phyloP scores from a whole-genome alignment of 2,797 vertebrate species.

The Heterohyrax brucei region DNA sequence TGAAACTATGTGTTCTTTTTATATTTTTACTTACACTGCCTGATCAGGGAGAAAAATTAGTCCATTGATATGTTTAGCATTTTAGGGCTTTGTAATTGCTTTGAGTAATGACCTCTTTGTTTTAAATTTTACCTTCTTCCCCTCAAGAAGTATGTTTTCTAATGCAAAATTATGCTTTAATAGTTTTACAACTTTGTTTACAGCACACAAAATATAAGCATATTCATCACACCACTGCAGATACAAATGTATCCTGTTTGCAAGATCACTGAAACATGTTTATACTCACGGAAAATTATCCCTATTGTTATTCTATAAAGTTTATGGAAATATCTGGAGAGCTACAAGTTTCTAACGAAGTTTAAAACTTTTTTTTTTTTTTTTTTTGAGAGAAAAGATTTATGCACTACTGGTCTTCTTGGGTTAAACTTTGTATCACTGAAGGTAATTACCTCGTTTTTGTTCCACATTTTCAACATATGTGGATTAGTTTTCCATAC shows the following conservation, averaged over 20 bases:
- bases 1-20: background rate
- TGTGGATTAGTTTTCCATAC: slow-evolving; percentile 53
- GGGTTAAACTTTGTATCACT: slow-evolving; percentile 74
- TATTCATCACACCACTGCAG: slow-evolving; percentile 45
- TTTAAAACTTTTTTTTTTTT: slow-evolving; percentile 69
- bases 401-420: slow-evolving; percentile 43
- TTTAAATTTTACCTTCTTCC: background rate
- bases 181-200: slow-evolving; percentile 43
- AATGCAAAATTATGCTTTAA: slow-evolving; percentile 56
- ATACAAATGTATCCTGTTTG: background rate
- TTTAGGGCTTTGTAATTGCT: background rate
- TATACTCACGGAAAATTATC: slow-evolving; percentile 61
- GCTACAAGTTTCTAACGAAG: slow-evolving; percentile 44
- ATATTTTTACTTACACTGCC: background rate
- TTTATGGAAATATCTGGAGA: slow-evolving; percentile 29
- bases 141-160: background rate
- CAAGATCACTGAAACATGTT: slow-evolving; percentile 58
- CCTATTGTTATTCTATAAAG: slow-evolving; percentile 21
- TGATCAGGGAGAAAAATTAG: slow-evolving; percentile 1
- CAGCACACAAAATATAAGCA: background rate
- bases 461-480: slow-evolving; percentile 59
- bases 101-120: background rate
- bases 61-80: background rate
- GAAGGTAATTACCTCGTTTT: slow-evolving; percentile 74
- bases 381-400: slow-evolving; percentile 38